These are phyloP conservation scores for Neosilurus hyrtlii DNA, from an alignment of 2,797 vertebrate genomes.

Conservation along the genomic window DNA sequence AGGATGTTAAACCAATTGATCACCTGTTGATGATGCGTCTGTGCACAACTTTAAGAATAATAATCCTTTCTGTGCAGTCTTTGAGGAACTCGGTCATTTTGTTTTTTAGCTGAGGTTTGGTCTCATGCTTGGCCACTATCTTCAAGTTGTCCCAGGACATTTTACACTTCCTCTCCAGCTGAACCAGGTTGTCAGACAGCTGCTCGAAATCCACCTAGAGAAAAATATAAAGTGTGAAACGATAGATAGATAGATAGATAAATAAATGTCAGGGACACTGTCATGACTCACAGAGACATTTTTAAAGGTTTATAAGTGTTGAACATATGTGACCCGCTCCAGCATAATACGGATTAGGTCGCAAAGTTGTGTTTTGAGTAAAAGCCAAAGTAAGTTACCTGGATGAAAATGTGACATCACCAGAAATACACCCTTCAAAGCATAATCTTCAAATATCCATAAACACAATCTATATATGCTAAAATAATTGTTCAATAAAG, in stretches of 20 bases:
- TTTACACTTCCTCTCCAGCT: slow-evolving; percentile 85
- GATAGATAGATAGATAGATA: no score
- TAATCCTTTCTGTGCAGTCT: slow-evolving; percentile 84
- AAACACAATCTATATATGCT: no score
- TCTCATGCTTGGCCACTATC: slow-evolving; percentile 86
- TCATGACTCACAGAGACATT: not conserved
- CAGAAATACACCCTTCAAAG: no score
- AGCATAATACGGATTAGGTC: no score
- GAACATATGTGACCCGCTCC: not conserved
- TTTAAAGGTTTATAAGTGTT: not conserved
- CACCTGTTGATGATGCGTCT: slow-evolving; percentile 89
- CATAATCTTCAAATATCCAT: no score
- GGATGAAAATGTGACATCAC: no score
- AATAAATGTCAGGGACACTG: no score
- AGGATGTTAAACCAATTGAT: not conserved
- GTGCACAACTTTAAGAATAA: slow-evolving; percentile 89
- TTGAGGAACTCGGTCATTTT: slow-evolving; percentile 90
- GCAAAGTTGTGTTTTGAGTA: no score
- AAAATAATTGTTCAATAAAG: no score
- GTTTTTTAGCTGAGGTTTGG: slow-evolving; percentile 78
- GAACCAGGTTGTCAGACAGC: slow-evolving; percentile 84
- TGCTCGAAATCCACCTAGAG: slow-evolving; percentile 90
- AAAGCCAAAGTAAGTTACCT: no score
- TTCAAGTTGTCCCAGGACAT: slow-evolving; percentile 90
- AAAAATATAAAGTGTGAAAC: not conserved